Evolutionary conservation across 1,140 invertebrate genomes (phyloP).

Genomic region (Dysdera silvatica): DNA sequence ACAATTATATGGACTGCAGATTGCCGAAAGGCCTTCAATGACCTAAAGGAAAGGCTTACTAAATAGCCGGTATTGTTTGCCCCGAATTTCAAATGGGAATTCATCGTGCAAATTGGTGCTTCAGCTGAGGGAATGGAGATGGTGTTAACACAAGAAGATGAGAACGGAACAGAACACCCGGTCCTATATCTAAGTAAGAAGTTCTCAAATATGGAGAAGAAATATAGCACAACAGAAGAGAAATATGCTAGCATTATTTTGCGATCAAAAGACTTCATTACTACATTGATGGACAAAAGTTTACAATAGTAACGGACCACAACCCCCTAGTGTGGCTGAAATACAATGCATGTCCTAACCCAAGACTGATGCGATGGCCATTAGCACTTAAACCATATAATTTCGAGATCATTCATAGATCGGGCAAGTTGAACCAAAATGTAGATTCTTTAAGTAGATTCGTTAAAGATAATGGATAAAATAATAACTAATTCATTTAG

Average conservation of each 20-base stretch:
- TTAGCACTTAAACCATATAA: slow-evolving; percentile 47
- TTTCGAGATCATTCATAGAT: slow-evolving; percentile 44
- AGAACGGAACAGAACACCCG: neutral
- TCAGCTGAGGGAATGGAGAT: neutral
- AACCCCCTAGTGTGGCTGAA: slow-evolving; percentile 46
- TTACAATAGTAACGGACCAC: slow-evolving; percentile 50
- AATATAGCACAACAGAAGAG: slow-evolving; percentile 46
- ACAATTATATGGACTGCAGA: neutral
- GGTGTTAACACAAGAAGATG: neutral
- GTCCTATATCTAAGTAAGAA: neutral
- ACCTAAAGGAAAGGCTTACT: slow-evolving; percentile 2
- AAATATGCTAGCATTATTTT: slow-evolving; percentile 50
- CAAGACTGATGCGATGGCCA: slow-evolving; percentile 46
- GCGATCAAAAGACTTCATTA: slow-evolving; percentile 45
- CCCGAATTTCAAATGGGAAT: neutral
- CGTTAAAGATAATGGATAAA: no score
- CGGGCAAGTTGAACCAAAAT: slow-evolving; percentile 33
- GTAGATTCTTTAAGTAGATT: slow-evolving; percentile 1
- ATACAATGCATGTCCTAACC: slow-evolving; percentile 41
- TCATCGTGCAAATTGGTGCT: neutral
- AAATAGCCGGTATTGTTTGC: neutral
- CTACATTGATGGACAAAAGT: slow-evolving; percentile 48
- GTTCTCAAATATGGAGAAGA: slow-evolving; percentile 43
- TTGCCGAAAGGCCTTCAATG: neutral
- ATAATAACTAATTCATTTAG: no score